Conservation (phyloP, 1,140 invertebrate genomes). For the Drosophila bocqueti region DNA sequence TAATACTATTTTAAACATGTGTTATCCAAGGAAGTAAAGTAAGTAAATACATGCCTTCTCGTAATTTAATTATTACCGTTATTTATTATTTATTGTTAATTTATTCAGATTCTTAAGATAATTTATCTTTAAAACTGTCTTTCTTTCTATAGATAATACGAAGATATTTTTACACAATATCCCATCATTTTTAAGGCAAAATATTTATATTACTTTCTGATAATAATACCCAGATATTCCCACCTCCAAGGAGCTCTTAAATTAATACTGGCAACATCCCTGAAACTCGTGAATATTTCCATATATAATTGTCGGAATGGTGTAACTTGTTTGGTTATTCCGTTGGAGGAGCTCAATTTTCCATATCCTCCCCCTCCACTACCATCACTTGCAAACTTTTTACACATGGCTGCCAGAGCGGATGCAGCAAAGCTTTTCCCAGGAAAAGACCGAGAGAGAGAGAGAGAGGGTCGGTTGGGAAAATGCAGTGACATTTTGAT, state of each 20-base stretch:
- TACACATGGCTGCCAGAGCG: slow-evolving; percentile 50
- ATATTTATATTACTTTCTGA: no score
- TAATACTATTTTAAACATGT: no score
- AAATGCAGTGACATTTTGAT: slow-evolving; percentile 68
- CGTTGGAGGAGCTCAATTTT: slow-evolving; percentile 17
- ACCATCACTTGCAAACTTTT: slow-evolving; percentile 17
- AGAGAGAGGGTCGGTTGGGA: neutral
- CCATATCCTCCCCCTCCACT: neutral
- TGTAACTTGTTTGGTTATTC: slow-evolving; percentile 59
- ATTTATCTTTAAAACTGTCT: no score
- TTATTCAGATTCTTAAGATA: neutral
- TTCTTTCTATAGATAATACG: no score
- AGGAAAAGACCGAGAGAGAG: slow-evolving; percentile 4
- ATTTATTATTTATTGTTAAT: no score
- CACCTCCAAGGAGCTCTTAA: neutral
- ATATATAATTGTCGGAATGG: slow-evolving; percentile 72
- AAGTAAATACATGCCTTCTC: no score
- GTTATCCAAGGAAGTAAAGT: no score
- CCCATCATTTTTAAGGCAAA: neutral
- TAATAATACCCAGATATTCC: neutral
- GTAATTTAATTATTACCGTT: no score
- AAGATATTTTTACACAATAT: no score
- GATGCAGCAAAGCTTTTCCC: slow-evolving; percentile 48
- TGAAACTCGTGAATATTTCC: slow-evolving; percentile 49
- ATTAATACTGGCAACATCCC: slow-evolving; percentile 14